Evolutionary conservation across 2,888 invertebrate species (phyloP).

Genomic region (Parapristionchus giblindavisi): DNA sequence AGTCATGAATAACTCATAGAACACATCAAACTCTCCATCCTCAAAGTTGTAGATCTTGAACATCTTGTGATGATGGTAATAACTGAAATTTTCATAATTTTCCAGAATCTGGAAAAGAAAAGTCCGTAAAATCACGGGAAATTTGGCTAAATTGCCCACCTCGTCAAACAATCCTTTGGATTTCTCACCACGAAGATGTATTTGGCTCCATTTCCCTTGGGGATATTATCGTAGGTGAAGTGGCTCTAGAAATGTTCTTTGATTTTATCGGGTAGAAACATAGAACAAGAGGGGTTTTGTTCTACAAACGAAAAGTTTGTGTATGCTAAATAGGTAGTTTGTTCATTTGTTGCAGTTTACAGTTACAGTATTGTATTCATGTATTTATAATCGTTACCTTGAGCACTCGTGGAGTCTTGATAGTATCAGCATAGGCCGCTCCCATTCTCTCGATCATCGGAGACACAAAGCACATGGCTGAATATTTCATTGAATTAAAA

Average conservation of each 20-base stretch:
- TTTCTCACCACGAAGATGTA: constrained; percentile 68
- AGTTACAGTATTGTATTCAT: background rate
- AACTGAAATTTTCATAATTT: constrained; percentile 13
- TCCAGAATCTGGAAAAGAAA: background rate
- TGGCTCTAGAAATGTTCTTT: constrained; percentile 50
- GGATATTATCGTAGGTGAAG: constrained; percentile 63
- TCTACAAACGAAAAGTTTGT: background rate
- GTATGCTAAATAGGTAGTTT: no score
- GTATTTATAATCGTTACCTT: constrained; percentile 45
- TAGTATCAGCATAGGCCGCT: constrained; percentile 57
- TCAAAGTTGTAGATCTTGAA: constrained; percentile 36
- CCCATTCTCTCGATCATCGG: constrained; percentile 69
- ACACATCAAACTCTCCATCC: constrained; percentile 32
- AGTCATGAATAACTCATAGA: constrained; percentile 36
- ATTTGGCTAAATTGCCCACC: constrained; percentile 42
- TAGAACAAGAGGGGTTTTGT: background rate
- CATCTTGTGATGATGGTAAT: constrained; percentile 34
- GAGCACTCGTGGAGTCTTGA: constrained; percentile 62
- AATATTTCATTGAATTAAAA: background rate
- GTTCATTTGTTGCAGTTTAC: no score
- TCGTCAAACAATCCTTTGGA: constrained; percentile 66
- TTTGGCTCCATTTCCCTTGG: constrained; percentile 61
- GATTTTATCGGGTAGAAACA: background rate
- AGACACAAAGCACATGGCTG: constrained; percentile 56
- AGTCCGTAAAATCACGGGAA: background rate